Percentiles rank a stretch among this genome's conserved stretches.
Conservation (phyloP, 92 coral and sea anemone genomes). For the Zoanthus sansibaricus region DNA sequence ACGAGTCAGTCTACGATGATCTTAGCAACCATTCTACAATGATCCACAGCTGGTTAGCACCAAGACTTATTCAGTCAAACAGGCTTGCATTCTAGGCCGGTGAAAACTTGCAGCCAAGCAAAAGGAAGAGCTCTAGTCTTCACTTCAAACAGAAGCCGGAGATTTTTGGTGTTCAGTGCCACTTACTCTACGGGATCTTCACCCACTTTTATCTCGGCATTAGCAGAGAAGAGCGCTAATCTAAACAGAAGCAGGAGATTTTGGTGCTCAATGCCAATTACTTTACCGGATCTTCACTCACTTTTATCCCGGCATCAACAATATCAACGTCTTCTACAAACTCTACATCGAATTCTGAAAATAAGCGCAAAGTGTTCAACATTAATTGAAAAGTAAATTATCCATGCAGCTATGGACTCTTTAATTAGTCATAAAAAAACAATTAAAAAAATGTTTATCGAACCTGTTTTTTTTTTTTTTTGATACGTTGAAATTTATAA, state of each 20-base stretch:
- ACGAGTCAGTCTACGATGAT: no score
- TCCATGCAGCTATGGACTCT: neutral
- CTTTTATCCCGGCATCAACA: slow-evolving; percentile 42
- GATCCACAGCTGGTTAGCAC: neutral
- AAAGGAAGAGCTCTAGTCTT: neutral
- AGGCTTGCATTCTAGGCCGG: neutral
- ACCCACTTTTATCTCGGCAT: slow-evolving; percentile 36
- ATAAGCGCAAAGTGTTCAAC: neutral
- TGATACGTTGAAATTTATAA: no score
- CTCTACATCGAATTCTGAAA: neutral
- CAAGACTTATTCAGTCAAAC: neutral
- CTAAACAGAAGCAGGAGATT: neutral
- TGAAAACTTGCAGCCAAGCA: neutral
- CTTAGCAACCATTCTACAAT: neutral
- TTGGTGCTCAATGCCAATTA: neutral
- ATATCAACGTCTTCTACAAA: slow-evolving; percentile 29
- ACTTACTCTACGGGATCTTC: neutral
- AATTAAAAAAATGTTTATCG: no score
- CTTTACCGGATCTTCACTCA: neutral
- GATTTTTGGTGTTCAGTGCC: neutral
- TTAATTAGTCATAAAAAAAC: neutral
- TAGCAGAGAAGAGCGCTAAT: neutral
- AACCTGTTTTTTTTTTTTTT: no score
- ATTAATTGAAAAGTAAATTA: no score
- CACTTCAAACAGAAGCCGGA: neutral